Base-by-base conservation (phyloP, 1,140 invertebrate genomes). In the Aphidius gifuensis region DNA sequence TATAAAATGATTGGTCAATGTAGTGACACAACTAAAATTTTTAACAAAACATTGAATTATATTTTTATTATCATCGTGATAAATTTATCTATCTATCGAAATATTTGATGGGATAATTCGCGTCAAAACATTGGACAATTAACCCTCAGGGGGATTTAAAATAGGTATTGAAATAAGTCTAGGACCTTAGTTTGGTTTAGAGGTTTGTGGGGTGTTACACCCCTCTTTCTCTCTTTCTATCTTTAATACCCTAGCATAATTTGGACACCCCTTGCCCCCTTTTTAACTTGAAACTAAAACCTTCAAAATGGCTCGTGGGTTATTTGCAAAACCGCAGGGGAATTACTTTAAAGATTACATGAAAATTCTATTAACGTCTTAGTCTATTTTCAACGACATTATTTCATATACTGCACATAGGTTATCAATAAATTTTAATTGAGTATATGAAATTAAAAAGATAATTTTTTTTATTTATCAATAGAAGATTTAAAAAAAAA, bases 291-390 rank as follows among this genome's bases (percentile, higher is more conserved):
- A n/a, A 49, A 56, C 23, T 59, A 54, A 60, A 60, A 47, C 55
- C 58, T 55, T 50, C 57, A 50, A 32, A 60, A 60, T 55, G 54
- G 45, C 55, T 53, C 72, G 63, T 70, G 63, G 69, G 21, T 60
- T 62, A 72, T 62, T 65, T 68, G 51, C 47, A 54, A 67, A 63
- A 74, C 77, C 78, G 69, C 77, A 70, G 68, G 77, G 76, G 77
- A 80, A 78, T 80, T 78, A 80, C 73, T 54, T 49, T 64, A 70
- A 73, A 78, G 78, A 79, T 80, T 80, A 80, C 79, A 80, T 73
- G 79, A 75, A 80, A 80, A 80, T 80, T 80, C 78, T 80, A 80
- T 80, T 80, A 80, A 76, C 77, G 72, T 79, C 75, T 79, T 78
- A 72, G 49, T 44, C 63, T 66, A 63, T 16, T 39, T 32, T 42